A percentile compares a stretch with the other conserved stretches of the same genome.
Evolutionary conservation across 1,140 invertebrate species (phyloP).

Genomic region (Temnothorax curvispinosus): DNA sequence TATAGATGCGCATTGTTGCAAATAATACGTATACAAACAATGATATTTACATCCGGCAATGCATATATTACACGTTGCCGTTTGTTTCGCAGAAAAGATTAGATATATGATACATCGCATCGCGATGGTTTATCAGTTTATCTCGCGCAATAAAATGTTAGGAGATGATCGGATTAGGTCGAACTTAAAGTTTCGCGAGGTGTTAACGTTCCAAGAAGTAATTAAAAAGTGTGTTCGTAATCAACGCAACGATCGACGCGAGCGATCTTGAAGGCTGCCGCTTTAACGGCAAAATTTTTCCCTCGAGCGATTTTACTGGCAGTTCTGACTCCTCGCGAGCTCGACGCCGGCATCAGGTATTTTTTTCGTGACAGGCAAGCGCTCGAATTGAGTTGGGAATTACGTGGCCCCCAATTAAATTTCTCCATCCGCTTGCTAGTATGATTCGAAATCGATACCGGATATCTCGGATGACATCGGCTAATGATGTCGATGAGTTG

Average conservation of each 20-base stretch:
- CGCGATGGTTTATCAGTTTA: neutral
- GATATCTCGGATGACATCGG: constrained; percentile 70
- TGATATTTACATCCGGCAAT: neutral
- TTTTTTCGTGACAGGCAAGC: constrained; percentile 69
- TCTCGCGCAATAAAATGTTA: constrained; percentile 7
- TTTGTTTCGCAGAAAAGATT: neutral
- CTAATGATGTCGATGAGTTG: constrained; percentile 74
- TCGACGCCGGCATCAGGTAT: constrained; percentile 59
- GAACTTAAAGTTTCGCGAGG: constrained; percentile 10
- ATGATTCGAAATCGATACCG: constrained; percentile 78
- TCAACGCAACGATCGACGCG: constrained; percentile 38
- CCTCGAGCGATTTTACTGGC: constrained; percentile 68
- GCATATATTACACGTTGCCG: neutral
- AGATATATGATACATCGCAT: neutral
- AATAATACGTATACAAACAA: neutral
- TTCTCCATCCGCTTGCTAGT: constrained; percentile 71
- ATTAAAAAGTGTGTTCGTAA: constrained; percentile 54
- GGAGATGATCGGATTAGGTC: constrained; percentile 1
- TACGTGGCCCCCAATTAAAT: constrained; percentile 76
- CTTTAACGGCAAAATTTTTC: constrained; percentile 72
- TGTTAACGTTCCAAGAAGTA: constrained; percentile 13
- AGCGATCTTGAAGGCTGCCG: constrained; percentile 58
- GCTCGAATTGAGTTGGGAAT: constrained; percentile 75
- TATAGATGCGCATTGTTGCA: neutral
- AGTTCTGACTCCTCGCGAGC: constrained; percentile 63